These are phyloP conservation scores for Ormyrus pomaceus DNA, from an alignment of 2,888 invertebrate genomes.

Conservation along the genomic window DNA sequence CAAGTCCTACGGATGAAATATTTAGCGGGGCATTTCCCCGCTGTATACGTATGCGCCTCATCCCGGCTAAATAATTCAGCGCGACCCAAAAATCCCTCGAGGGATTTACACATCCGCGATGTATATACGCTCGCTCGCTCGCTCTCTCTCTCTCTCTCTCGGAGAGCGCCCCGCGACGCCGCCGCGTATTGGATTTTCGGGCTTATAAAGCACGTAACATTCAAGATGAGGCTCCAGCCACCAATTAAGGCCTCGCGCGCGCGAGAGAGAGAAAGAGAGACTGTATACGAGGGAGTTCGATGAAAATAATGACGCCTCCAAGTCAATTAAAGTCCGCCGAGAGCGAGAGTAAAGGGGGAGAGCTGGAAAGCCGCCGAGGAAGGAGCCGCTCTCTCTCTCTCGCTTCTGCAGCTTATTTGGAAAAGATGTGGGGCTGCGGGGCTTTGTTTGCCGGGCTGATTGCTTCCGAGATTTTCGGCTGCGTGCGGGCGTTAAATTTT, in stretches of 20 bases:
- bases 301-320: constrained; percentile 46
- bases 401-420: no score
- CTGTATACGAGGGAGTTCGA: constrained; percentile 1
- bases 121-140: not conserved
- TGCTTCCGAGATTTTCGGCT: no score
- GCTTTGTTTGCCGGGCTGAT: no score
- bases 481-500: no score
- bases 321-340: constrained; percentile 46
- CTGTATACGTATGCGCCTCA: constrained; percentile 14
- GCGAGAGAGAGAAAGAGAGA: not conserved
- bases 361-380: not conserved
- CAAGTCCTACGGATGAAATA: constrained; percentile 44
- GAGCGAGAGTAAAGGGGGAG: constrained; percentile 34
- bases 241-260: constrained; percentile 21
- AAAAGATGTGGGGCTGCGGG: no score
- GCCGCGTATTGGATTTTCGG: constrained; percentile 43
- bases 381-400: no score
- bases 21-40: constrained; percentile 36
- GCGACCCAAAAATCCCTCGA: constrained; percentile 55
- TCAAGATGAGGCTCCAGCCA: constrained; percentile 23
- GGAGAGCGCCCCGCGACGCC: no score
- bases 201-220: constrained; percentile 41
- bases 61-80: constrained; percentile 49
- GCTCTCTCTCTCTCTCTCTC: no score
- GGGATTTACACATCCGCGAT: constrained; percentile 31